A percentile compares a stretch with the other conserved stretches of the same genome.
Conservation (phyloP, 2,797 vertebrate species). For the Kryptopterus vitreolus region DNA sequence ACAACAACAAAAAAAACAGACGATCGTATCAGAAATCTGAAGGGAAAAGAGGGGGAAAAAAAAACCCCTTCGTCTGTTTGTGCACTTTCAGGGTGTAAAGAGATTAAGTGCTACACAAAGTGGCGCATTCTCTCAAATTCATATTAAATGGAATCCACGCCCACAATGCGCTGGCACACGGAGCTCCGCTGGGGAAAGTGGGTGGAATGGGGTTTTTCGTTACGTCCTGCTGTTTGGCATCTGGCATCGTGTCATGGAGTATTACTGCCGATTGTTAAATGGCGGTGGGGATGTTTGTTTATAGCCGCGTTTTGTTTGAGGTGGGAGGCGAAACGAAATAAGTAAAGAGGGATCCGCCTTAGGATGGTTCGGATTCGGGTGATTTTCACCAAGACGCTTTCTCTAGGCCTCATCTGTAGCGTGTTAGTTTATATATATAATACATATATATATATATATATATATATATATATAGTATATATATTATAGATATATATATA, state of each 20-base stretch:
- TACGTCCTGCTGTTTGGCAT: slow-evolving; percentile 20
- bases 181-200: neutral
- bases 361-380: slow-evolving; percentile 45
- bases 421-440: too few relatives aligned
- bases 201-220: neutral
- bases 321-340: neutral
- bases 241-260: slow-evolving; percentile 5
- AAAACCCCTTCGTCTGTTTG: slow-evolving; percentile 9
- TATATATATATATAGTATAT: too few relatives aligned
- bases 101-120: slow-evolving; percentile 20
- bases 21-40: slow-evolving; percentile 37
- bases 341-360: too few relatives aligned
- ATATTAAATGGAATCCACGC: slow-evolving; percentile 10
- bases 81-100: neutral
- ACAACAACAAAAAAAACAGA: too few relatives aligned
- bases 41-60: neutral
- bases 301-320: slow-evolving; percentile 3
- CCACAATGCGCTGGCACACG: too few relatives aligned
- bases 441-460: too few relatives aligned
- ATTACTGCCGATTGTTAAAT: slow-evolving; percentile 28
- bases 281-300: slow-evolving; percentile 17
- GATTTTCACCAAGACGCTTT: slow-evolving; percentile 42
- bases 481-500: too few relatives aligned
- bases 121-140: neutral
- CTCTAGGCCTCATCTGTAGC: slow-evolving; percentile 49